Evolutionary conservation across 2,888 invertebrate species (phyloP).

Genomic region (Caenorhabditis sp.): DNA sequence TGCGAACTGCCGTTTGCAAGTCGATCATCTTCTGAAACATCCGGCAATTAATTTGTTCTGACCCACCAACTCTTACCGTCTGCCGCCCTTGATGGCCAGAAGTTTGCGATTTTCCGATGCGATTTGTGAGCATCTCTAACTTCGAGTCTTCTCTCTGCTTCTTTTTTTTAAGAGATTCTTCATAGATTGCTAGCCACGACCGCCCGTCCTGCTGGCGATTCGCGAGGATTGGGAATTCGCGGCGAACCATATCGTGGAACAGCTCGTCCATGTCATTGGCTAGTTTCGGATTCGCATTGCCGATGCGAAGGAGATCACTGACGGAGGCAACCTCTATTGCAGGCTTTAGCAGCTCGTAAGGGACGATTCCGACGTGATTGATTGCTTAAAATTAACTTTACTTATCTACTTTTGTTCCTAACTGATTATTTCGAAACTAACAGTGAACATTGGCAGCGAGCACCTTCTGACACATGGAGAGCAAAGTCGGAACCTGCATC

Average conservation of each 20-base stretch:
- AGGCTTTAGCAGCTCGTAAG: slow-evolving; percentile 40
- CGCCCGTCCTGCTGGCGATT: slow-evolving; percentile 12
- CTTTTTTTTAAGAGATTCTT: too few relatives aligned
- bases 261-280: slow-evolving; percentile 37
- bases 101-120: too few relatives aligned
- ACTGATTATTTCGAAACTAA: slow-evolving; percentile 5
- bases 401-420: too few relatives aligned
- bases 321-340: slow-evolving; percentile 15
- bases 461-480: slow-evolving; percentile 41
- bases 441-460: slow-evolving; percentile 27
- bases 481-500: slow-evolving; percentile 24
- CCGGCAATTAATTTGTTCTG: too few relatives aligned
- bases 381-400: neutral
- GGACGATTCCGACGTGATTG: slow-evolving; percentile 43
- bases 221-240: slow-evolving; percentile 45
- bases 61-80: too few relatives aligned
- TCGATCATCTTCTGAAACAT: too few relatives aligned
- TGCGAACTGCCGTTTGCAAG: too few relatives aligned
- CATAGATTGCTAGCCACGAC: too few relatives aligned
- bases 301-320: slow-evolving; percentile 36
- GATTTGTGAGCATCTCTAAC: too few relatives aligned
- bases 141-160: too few relatives aligned
- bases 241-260: slow-evolving; percentile 21
- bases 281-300: slow-evolving; percentile 36
- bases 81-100: too few relatives aligned